Conservation (phyloP, 92 coral and sea anemone genomes). For the Epizoanthus fatuus region DNA sequence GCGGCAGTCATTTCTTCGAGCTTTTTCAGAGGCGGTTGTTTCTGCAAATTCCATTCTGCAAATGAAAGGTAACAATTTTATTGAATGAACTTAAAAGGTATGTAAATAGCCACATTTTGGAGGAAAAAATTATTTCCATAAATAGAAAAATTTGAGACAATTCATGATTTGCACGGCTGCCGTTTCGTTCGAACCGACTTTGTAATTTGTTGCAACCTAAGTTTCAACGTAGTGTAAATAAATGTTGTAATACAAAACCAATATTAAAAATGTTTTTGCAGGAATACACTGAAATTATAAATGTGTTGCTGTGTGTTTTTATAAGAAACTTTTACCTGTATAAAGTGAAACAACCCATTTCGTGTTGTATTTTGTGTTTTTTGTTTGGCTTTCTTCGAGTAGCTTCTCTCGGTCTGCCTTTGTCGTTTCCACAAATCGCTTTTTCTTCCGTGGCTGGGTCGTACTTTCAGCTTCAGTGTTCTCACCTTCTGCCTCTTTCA, state of each 20-base stretch:
- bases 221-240: no score
- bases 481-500: not conserved
- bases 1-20: conserved; percentile 45
- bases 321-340: not conserved
- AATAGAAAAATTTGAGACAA: not conserved
- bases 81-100: no score
- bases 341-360: not conserved
- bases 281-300: no score
- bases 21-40: no score
- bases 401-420: not conserved
- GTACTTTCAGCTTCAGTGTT: not conserved
- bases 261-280: not conserved
- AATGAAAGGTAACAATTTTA: no score
- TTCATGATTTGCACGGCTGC: not conserved
- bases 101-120: no score
- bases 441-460: not conserved
- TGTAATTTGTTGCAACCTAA: not conserved
- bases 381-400: not conserved
- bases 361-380: not conserved
- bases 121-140: not conserved
- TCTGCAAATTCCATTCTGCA: no score
- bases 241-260: not conserved
- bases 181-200: not conserved
- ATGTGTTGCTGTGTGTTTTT: not conserved
- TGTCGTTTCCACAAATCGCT: not conserved